Conservation (phyloP, 2,797 vertebrate genomes). For the Typhlichthys subterraneus region DNA sequence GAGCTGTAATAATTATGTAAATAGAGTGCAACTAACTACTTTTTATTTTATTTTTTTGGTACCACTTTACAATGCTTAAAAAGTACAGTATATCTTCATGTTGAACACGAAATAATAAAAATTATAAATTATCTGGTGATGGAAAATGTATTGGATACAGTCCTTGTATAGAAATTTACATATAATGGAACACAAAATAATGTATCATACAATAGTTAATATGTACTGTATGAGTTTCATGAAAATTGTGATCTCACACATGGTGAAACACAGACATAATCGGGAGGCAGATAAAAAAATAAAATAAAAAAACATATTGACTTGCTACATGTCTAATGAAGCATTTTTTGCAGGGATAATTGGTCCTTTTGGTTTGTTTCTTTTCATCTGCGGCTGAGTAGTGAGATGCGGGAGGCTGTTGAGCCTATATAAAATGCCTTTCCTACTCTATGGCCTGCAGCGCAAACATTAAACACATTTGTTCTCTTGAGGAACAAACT, state of each 20-base stretch:
- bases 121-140: constrained; percentile 24
- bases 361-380: constrained; percentile 62
- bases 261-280: constrained; percentile 20
- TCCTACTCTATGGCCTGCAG: constrained; percentile 36
- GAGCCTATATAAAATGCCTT: constrained; percentile 52
- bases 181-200: no score
- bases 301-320: constrained; percentile 39
- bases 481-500: constrained; percentile 21
- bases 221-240: no score
- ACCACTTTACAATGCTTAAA: constrained; percentile 22
- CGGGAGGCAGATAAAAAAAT: constrained; percentile 34
- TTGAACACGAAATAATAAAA: constrained; percentile 48
- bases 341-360: constrained; percentile 65
- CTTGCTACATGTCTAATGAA: constrained; percentile 52
- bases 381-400: constrained; percentile 66
- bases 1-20: constrained; percentile 51
- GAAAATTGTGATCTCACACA: not conserved
- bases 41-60: constrained; percentile 21
- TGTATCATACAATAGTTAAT: no score
- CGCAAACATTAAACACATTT: constrained; percentile 30
- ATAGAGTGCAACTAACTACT: constrained; percentile 42
- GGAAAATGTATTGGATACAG: not conserved
- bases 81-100: constrained; percentile 34
- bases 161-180: no score
- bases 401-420: constrained; percentile 50